Percentiles rank a stretch among this genome's conserved stretches.
phyloP scores from a whole-genome alignment of 53 echinoderm and acorn worm species.

The Holothuria scabra region DNA sequence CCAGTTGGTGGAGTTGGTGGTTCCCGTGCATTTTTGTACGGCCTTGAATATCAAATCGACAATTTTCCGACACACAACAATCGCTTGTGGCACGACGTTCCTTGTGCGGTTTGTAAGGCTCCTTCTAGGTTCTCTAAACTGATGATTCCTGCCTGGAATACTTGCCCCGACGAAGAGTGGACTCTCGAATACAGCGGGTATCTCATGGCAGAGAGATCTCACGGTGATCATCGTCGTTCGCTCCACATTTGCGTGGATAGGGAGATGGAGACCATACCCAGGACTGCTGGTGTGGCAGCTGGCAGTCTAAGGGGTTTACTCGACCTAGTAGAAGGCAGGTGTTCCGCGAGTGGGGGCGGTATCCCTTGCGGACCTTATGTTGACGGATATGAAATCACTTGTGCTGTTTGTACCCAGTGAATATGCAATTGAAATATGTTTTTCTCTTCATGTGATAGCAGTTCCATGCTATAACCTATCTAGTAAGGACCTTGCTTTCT shows the following conservation, averaged over 20 bases:
- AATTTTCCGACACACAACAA: not conserved
- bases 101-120: conserved; percentile 60
- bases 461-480: too few relatives aligned
- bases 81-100: conserved; percentile 5
- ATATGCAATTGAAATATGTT: too few relatives aligned
- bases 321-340: conserved; percentile 44
- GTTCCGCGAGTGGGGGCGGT: conserved; percentile 33
- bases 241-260: conserved; percentile 55
- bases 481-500: too few relatives aligned
- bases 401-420: conserved; percentile 39
- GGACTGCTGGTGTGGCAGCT: conserved; percentile 14
- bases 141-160: conserved; percentile 61
- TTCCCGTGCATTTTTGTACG: conserved; percentile 17
- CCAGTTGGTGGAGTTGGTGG: not conserved
- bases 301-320: conserved; percentile 22
- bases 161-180: conserved; percentile 54
- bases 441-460: too few relatives aligned
- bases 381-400: conserved; percentile 58
- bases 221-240: not conserved
- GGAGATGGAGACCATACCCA: conserved; percentile 14
- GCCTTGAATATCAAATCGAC: conserved; percentile 28
- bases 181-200: conserved; percentile 58
- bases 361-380: conserved; percentile 50
- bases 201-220: conserved; percentile 36
- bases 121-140: conserved; percentile 34